Evolutionary conservation across 2,888 invertebrate species (phyloP).

Genomic region (Erebia ligea): DNA sequence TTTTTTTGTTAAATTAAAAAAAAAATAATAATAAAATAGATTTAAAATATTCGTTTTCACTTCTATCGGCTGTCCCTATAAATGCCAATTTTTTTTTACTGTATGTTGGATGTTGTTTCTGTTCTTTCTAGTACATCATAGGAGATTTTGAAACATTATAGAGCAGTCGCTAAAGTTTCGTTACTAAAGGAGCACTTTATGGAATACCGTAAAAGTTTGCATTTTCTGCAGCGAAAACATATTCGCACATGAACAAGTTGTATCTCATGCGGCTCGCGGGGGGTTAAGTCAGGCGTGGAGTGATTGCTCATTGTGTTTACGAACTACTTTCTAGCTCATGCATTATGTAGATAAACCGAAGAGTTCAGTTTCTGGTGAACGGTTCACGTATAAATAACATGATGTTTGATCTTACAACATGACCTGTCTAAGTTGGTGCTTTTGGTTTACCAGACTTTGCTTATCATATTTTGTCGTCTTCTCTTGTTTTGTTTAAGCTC

Average conservation of each 20-base stretch:
- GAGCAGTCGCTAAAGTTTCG: constrained; percentile 7
- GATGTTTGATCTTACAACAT: too few relatives aligned
- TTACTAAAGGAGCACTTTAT: constrained; percentile 5
- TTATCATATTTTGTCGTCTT: too few relatives aligned
- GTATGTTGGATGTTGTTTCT: background rate
- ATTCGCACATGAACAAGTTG: constrained; percentile 13
- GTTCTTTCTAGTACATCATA: background rate
- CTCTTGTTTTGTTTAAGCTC: too few relatives aligned
- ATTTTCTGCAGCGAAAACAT: constrained; percentile 10
- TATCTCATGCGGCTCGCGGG: constrained; percentile 19
- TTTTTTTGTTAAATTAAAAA: too few relatives aligned
- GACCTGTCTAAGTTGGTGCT: too few relatives aligned
- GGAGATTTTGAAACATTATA: background rate
- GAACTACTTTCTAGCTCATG: constrained; percentile 11
- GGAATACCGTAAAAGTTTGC: constrained; percentile 6
- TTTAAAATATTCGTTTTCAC: too few relatives aligned
- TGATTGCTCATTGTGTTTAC: constrained; percentile 26
- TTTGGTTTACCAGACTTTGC: too few relatives aligned
- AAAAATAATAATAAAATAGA: too few relatives aligned
- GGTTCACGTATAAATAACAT: background rate
- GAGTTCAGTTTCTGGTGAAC: background rate
- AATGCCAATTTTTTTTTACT: too few relatives aligned
- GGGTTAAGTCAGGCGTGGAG: constrained; percentile 25
- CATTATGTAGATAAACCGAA: background rate
- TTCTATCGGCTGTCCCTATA: too few relatives aligned